Base-by-base conservation (phyloP, 2,888 invertebrate species). In the Amiota communis region DNA sequence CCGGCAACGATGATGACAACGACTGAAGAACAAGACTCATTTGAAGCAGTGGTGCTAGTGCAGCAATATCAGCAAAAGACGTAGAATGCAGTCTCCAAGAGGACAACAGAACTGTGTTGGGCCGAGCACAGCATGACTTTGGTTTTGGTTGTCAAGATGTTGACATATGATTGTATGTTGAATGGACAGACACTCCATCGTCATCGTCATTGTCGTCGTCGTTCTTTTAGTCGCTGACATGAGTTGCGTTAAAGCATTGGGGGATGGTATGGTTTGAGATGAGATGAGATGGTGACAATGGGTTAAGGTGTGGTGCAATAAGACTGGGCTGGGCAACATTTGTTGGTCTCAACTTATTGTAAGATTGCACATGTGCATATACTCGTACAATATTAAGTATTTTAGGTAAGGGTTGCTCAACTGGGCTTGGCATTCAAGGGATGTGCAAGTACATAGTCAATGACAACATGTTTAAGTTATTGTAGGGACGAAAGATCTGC, bases 311-410 rank as follows among this genome's bases (percentile, higher is more conserved):
- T 51, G 36, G 64, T 11, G 59, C 59, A 17, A 1, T 2, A n/a
- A 17, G 13, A 59, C 15, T 20, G 20, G 47, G 12, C 64, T 61
- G 23, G 23, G 12, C 23, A 36, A 23, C 61, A 23, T 20, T 63
- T 63, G 76, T 76, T 78, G 83, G 81, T 82, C 84, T 76, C 75
- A 81, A 84, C 79, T 78, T 77, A 23, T 23, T 23, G 23, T 23
- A 79, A 76, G 76, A 75, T 76, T 79, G 77, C 65, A 65, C 20
- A 65, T 79, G 77, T 77, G 77, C 75, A 74, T 59, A 15, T 15
- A 11, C n/a, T n/a, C n/a, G n/a, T 57, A 20, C 57, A 23, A 23
- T 23, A 23, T 23, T 23, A 2, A 2, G 3, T 23, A 23, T 23
- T 23, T 8, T 17, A 15, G 57, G 15, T 10, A 57, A 17, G 17